Evolutionary conservation across 2,888 invertebrate genomes (phyloP).

Genomic region (Agriopis leucophaearia): DNA sequence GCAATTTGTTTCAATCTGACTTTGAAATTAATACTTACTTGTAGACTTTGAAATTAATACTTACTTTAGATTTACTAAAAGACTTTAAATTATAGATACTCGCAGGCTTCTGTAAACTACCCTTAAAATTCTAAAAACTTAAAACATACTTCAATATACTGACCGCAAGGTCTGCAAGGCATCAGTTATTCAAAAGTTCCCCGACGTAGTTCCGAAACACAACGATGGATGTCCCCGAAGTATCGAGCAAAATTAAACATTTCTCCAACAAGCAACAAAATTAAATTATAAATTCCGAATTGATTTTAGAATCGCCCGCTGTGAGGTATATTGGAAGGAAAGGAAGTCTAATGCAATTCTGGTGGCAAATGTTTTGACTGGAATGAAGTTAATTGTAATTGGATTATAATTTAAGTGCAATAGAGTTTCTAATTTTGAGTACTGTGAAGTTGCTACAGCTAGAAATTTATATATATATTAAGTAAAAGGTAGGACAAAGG

Average conservation of each 20-base stretch:
- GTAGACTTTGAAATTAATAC: too few relatives aligned
- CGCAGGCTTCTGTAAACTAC: background rate
- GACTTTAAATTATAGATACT: too few relatives aligned
- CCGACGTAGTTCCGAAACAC: constrained; percentile 49
- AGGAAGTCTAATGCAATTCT: constrained; percentile 38
- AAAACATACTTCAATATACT: constrained; percentile 27
- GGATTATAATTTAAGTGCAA: constrained; percentile 19
- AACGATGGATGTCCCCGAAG: constrained; percentile 51
- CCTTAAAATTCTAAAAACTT: constrained; percentile 5
- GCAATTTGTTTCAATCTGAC: too few relatives aligned
- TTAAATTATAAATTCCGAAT: constrained; percentile 79
- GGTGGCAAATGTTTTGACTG: constrained; percentile 28
- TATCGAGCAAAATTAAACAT: constrained; percentile 68
- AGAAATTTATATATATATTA: background rate
- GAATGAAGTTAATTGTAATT: constrained; percentile 25
- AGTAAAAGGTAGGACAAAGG: background rate
- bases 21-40: too few relatives aligned
- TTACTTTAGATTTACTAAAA: too few relatives aligned
- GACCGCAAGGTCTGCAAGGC: constrained; percentile 35
- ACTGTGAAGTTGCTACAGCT: background rate
- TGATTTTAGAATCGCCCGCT: constrained; percentile 66
- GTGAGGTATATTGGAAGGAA: constrained; percentile 63
- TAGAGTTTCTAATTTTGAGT: constrained; percentile 1
- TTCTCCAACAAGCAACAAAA: constrained; percentile 60
- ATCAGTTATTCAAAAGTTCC: constrained; percentile 41